Evolutionary conservation across 2,797 vertebrate species (phyloP).

Genomic region (Arrhamphus sclerolepis): DNA sequence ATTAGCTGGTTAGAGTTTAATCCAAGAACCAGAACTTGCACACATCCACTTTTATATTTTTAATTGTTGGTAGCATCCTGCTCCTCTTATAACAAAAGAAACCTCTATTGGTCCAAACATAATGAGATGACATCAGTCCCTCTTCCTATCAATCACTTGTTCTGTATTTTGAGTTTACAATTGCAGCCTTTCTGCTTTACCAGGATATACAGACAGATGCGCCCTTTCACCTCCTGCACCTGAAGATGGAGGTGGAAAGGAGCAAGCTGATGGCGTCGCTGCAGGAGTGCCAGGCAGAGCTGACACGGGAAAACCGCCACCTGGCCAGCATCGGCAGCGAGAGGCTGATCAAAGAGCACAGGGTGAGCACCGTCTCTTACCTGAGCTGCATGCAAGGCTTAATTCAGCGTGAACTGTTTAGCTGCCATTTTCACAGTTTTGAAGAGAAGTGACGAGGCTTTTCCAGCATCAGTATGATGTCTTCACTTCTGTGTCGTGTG

Average conservation of each 20-base stretch:
- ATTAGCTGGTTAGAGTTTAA: no score
- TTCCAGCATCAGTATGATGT: neutral
- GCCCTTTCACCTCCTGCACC: slow-evolving; percentile 90
- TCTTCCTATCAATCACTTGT: no score
- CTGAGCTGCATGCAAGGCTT: slow-evolving; percentile 11
- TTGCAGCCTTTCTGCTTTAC: slow-evolving; percentile 3
- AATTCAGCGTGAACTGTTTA: no score
- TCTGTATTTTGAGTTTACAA: neutral
- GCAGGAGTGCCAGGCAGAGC: slow-evolving; percentile 89
- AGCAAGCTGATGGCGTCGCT: slow-evolving; percentile 83
- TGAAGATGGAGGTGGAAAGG: slow-evolving; percentile 91
- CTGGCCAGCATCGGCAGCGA: slow-evolving; percentile 88
- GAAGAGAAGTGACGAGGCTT: no score
- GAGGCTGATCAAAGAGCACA: slow-evolving; percentile 91
- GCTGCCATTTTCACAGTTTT: no score
- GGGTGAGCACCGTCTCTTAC: slow-evolving; percentile 75
- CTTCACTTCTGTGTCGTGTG: neutral
- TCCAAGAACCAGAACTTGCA: no score
- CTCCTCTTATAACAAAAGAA: no score
- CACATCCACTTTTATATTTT: no score
- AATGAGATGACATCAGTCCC: no score
- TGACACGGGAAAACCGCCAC: slow-evolving; percentile 88
- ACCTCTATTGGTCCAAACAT: no score
- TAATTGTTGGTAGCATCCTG: no score
- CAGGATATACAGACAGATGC: slow-evolving; percentile 94